phyloP scores from a whole-genome alignment of 2,113 vertebrate species.

The Fregetta grallaria region DNA sequence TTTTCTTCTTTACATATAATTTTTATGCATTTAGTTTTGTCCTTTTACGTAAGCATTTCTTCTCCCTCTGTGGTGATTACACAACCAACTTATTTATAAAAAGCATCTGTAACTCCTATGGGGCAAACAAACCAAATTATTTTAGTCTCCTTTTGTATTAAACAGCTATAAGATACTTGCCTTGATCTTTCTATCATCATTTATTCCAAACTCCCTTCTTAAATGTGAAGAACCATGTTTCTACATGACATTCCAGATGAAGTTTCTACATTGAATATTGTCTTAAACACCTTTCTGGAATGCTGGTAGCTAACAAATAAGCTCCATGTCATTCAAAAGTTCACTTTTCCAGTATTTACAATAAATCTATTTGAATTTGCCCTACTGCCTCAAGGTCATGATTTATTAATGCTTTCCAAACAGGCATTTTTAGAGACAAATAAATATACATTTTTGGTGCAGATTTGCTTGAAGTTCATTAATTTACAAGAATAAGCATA shows the following conservation, averaged over 20 bases:
- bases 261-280: background rate
- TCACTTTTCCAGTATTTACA: background rate
- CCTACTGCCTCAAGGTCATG: background rate
- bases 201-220: background rate
- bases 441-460: background rate
- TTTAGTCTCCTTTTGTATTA: background rate
- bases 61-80: background rate
- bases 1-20: background rate
- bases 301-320: background rate
- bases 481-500: slow-evolving; percentile 42
- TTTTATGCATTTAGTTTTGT: background rate
- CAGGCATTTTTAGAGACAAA: slow-evolving; percentile 9
- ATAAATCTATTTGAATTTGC: background rate
- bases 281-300: background rate
- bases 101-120: background rate
- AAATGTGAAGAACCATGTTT: background rate
- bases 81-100: background rate
- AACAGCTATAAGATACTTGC: background rate
- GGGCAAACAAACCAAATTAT: background rate
- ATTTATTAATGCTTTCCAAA: background rate
- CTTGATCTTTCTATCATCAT: background rate
- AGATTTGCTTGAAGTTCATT: slow-evolving; percentile 26
- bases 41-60: background rate
- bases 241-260: background rate
- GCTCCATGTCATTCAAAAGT: background rate